Evolutionary conservation across 2,888 invertebrate species (phyloP), one percentile per base, ranked within the genome.

Genomic region (Netelia inedita): DNA sequence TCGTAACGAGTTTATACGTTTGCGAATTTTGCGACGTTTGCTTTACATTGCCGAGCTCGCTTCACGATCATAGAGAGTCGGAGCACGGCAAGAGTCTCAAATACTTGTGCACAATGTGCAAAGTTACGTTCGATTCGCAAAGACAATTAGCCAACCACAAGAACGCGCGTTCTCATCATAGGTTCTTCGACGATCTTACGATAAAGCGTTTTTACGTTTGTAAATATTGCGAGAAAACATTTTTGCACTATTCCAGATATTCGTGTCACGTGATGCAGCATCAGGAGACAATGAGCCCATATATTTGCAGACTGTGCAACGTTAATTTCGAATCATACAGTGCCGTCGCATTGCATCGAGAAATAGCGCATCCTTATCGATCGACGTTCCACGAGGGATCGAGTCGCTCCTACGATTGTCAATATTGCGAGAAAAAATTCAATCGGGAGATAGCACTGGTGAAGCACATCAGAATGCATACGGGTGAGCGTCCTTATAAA

Each of bases 1-100:
- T 87, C 66, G 80, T 89, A 1, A 79, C 82, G 28, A 66, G 88
- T 43, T 72, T 90, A n/a, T 89, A 89, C 84, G 82, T 87, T 6
- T 90, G 90, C 83, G 90, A 90, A 61, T 90, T 85, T 74, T 90
- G 90, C 71, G 89, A 90, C 50, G 85, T 88, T 0, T 86, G 88
- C 53, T 90, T 88, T 75, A 88, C 89, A 11, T 85, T 88, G 21
- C 86, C 88, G 14, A 78, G 69, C 11, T 83, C 88, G 10, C 78
- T 90, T n/a, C 88, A 89, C 74, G 85, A 85, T 41, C 90, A 90
- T 55, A 83, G 89, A 23, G 88, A 88, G 23, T 50, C 11, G 9
- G 79, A 83, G 28, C 89, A 89, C 78, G 74, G 63, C 1, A 35
- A 82, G 57, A 79, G 76, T 69, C 43, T 72, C 46, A 68, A 79